Conservation (phyloP, 2,113 vertebrate species). For the Chrysemys picta region DNA sequence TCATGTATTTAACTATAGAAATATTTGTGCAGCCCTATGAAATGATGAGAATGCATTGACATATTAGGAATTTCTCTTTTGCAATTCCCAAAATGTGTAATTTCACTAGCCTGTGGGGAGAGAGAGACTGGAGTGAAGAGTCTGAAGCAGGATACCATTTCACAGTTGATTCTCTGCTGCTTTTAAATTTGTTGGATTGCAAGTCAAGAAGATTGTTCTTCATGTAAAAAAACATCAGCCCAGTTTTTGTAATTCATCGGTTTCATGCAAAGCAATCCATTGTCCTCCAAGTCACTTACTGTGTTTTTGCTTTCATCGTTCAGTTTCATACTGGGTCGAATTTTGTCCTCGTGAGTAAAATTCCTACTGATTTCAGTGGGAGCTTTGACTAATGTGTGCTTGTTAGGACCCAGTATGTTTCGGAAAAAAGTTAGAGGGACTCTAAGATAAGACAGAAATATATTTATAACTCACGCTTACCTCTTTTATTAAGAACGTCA, state of each 20-base stretch:
- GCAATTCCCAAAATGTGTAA: not conserved
- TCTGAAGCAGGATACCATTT: not conserved
- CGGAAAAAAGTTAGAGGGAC: not conserved
- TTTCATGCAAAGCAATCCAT: not conserved
- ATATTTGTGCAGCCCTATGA: not conserved
- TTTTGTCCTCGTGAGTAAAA: not conserved
- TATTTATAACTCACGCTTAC: not conserved
- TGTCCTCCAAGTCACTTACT: rapidly evolving
- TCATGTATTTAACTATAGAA: not conserved
- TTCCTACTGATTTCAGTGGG: not conserved
- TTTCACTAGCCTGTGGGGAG: rapidly evolving
- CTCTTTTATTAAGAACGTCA: not conserved
- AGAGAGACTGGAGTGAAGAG: not conserved
- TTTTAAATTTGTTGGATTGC: not conserved
- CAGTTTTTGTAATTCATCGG: not conserved
- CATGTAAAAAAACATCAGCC: not conserved
- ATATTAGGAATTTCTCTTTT: not conserved
- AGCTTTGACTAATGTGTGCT: not conserved
- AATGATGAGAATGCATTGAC: not conserved
- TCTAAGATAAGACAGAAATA: not conserved
- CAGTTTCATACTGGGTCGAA: not conserved
- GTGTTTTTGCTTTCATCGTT: not conserved
- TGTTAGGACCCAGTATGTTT: not conserved
- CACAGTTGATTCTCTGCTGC: not conserved
- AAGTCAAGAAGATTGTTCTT: not conserved